Evolutionary conservation across 2,797 vertebrate genomes (phyloP), one percentile per base, ranked within the genome.

Genomic region (Betta splendens): DNA sequence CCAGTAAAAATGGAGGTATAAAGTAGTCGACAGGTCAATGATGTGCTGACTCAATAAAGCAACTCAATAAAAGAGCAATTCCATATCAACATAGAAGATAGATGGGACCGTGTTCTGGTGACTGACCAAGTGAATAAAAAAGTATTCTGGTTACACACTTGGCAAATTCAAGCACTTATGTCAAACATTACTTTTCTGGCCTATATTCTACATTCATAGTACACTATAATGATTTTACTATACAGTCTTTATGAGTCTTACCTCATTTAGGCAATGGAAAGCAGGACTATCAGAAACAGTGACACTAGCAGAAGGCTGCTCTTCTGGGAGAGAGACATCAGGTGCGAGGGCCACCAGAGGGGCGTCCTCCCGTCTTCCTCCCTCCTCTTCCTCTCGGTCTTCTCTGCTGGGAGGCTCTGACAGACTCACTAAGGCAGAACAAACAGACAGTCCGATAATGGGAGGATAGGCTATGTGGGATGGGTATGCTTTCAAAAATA

Each of bases 241-340:
- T 11, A 29, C n/a, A n/a, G n/a, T n/a, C n/a, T 21, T 47, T 20
- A 28, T 25, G 10, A 36, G 22, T 58, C 55, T 60, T 92, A 98
- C 96, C 95, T 97, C 92, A 72, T 97, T 89, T n/a, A 98, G 81
- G 48, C 48, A 91, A 49, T 92, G 90, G 75, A 94, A 91, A 7
- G 89, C 92, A 75, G 90, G 86, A 68, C 81, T 85, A 46, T 90
- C 51, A 50, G 88, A 69, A 13, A 89, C 8, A 12, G 77, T 85
- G 6, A 84, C 38, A 1, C 0, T 60, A 13, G 48, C 47, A 39
- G 53, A 9, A 4, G 78, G 64, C 26, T 60, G 69, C 51, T 92
- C 85, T 7, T 93, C 89, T 46, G 47, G 76, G 56, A 85, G 63
- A 4, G 81, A 80, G 40, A 76, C 33, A 43, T 91, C 79, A 42